Percentiles rank a stretch among this genome's conserved stretches.
phyloP scores from a whole-genome alignment of 2,113 vertebrate genomes.

The Rhynchopsitta pachyrhyncha region DNA sequence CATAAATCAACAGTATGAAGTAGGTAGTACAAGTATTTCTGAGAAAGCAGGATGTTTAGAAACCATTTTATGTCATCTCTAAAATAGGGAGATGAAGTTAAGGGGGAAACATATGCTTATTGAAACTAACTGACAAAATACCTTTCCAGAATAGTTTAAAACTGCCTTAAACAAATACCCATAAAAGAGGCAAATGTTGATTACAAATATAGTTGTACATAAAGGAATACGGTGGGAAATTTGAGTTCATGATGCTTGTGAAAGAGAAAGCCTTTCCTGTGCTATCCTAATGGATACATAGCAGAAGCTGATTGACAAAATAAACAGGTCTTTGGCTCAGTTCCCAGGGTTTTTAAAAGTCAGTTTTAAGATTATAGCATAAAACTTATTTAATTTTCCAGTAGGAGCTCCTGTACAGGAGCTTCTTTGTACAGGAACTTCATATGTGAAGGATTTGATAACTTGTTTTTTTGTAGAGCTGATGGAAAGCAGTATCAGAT shows the following conservation, averaged over 20 bases:
- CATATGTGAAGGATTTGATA: not conserved
- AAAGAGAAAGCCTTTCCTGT: not conserved
- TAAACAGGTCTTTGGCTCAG: not conserved
- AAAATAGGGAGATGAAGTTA: not conserved
- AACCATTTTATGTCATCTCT: not conserved
- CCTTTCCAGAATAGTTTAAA: not conserved
- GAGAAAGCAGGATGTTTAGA: not conserved
- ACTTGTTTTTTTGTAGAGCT: not conserved
- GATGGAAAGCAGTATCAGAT: not conserved
- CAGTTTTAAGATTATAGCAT: not conserved
- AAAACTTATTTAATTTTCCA: not conserved
- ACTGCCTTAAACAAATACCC: not conserved
- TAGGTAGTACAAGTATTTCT: not conserved
- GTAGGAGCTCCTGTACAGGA: not conserved
- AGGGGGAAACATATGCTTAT: not conserved
- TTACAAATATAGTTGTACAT: accelerated
- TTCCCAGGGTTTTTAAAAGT: not conserved
- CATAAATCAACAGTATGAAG: accelerated
- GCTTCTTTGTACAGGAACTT: not conserved
- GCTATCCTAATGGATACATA: not conserved
- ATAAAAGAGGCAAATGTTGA: not conserved
- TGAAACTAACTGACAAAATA: not conserved
- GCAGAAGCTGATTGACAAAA: not conserved
- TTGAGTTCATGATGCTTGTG: not conserved
- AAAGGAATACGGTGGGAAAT: not conserved